Evolutionary conservation across 2,888 invertebrate genomes (phyloP), one percentile per base, ranked within the genome.

Genomic region (Ceraclea dissimilis): DNA sequence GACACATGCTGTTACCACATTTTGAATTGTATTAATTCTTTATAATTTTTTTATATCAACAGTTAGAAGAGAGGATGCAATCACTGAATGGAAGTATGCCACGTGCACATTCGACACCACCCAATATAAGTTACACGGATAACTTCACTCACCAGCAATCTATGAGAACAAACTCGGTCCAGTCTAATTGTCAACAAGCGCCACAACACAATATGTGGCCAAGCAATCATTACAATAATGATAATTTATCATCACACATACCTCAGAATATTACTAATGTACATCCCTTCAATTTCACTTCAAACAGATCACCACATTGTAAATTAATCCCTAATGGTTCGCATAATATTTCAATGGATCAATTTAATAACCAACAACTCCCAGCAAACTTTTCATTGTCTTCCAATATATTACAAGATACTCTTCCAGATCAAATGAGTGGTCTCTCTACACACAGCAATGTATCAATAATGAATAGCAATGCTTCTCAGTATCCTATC

Each of bases 51-150:
- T 46, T 4, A 19, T 46, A 5, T 31, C 18, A 31, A 44, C 64
- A 79, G 79, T 65, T 79, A 64, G 79, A 79, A 67, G 79, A 79
- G 62, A 62, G 63, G 43, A 20, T 63, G 33, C 65, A 63, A 31
- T 55, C 55, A 20, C 51, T 52, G 22, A 63, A 44, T 63, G 56
- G 53, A 60, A 64, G 21, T 58, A 61, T 51, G 58, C 61, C 54
- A 58, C 56, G 60, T 26, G 53, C 60, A 4, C 59, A 61, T 22
- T 60, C 62, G 1, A 58, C 56, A 8, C 62, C 60, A 19, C 60
- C 60, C 2, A 56, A 53, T 21, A 33, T 52, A 22, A 39, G 50
- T 21, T 55, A 44, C 21, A 21, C 44, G n/a, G 55, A 55, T 6
- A 48, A 53, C 13, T n/a, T 33, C 21, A 34, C 34, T 11, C 39